Evolutionary conservation across 2,888 invertebrate species (phyloP).

Genomic region (Seira sanloemensis): DNA sequence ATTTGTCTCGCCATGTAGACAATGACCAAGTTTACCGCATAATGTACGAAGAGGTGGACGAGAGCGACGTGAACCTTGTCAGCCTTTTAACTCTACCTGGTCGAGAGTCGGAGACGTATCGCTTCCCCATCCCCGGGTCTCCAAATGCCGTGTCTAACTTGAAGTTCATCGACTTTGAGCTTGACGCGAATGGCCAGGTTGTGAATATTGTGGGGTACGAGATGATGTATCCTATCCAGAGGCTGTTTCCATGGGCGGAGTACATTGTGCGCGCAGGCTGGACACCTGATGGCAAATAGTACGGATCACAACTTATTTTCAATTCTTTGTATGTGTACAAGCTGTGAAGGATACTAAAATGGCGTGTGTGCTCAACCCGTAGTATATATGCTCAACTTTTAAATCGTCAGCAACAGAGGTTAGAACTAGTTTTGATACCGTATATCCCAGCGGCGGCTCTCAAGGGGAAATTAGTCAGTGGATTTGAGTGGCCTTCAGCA

Average conservation of each 20-base stretch:
- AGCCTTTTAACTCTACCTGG: slow-evolving; percentile 78
- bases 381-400: slow-evolving; percentile 96
- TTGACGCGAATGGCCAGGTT: slow-evolving; percentile 82
- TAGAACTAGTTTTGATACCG: slow-evolving; percentile 90
- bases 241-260: slow-evolving; percentile 94
- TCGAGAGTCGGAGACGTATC: slow-evolving; percentile 74
- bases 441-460: slow-evolving; percentile 76
- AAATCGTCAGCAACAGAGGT: slow-evolving; percentile 89
- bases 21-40: slow-evolving; percentile 75
- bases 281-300: slow-evolving; percentile 94
- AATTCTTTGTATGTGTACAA: too few relatives aligned
- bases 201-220: slow-evolving; percentile 86
- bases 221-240: slow-evolving; percentile 84
- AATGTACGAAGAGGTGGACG: slow-evolving; percentile 80
- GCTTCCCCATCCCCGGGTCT: slow-evolving; percentile 92
- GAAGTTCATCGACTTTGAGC: slow-evolving; percentile 80
- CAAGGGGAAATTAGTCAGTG: slow-evolving; percentile 74
- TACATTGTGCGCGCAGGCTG: slow-evolving; percentile 97
- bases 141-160: slow-evolving; percentile 93
- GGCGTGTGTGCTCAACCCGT: slow-evolving; percentile 71
- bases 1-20: slow-evolving; percentile 52
- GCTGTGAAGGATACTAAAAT: background rate
- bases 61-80: slow-evolving; percentile 90
- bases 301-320: too few relatives aligned
- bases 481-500: slow-evolving; percentile 76